Evolutionary conservation across 2,888 invertebrate species (phyloP).

Genomic region (Drosophila glabriapex): DNA sequence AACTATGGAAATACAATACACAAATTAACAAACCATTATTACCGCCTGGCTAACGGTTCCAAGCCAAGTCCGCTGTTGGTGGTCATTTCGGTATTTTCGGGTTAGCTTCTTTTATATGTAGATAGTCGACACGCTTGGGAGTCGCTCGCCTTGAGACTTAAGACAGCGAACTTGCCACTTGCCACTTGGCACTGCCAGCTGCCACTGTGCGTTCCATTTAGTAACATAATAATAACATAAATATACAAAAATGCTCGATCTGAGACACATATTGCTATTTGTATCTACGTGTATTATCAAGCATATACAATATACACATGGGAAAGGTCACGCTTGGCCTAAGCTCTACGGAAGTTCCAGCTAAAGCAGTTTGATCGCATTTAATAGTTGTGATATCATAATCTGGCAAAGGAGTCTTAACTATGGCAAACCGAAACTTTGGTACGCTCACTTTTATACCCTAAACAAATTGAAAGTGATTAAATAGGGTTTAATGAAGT

Average conservation of each 20-base stretch:
- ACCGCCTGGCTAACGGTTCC: conserved; percentile 69
- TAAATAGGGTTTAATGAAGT: background rate
- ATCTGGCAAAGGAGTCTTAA: background rate
- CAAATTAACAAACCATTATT: conserved; percentile 77
- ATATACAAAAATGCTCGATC: conserved; percentile 51
- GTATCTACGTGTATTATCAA: conserved; percentile 51
- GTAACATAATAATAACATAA: conserved; percentile 51
- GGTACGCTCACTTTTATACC: conserved; percentile 6
- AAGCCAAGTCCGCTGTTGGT: conserved; percentile 47
- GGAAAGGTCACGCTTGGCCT: conserved; percentile 65
- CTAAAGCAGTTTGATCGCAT: conserved; percentile 30
- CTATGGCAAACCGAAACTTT: background rate
- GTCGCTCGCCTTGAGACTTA: conserved; percentile 66
- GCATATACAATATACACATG: conserved; percentile 21
- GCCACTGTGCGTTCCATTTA: conserved; percentile 69
- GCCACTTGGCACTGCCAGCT: conserved; percentile 23
- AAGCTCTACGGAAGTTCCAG: conserved; percentile 61
- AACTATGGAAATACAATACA: conserved; percentile 52
- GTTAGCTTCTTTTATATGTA: conserved; percentile 7
- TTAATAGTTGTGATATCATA: conserved; percentile 35
- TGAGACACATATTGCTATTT: conserved; percentile 40
- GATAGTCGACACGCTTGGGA: conserved; percentile 54
- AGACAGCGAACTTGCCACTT: conserved; percentile 10
- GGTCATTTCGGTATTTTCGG: background rate
- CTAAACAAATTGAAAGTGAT: background rate